Conservation (phyloP, 2,797 vertebrate species). For the Rousettus madagascariensis region DNA sequence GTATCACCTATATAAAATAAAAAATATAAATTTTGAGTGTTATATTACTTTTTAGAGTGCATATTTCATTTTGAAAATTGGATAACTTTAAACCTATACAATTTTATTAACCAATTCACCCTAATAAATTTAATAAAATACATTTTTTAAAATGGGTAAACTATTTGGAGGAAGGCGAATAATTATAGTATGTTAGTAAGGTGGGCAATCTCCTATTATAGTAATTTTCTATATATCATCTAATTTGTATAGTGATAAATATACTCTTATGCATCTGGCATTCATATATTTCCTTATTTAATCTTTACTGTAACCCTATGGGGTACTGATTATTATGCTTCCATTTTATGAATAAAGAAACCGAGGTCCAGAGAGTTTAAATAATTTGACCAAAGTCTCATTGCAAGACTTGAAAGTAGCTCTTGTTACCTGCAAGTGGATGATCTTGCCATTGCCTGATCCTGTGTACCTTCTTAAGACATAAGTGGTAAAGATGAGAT, state of each 20-base stretch:
- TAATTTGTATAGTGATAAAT: background rate
- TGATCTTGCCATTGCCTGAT: background rate
- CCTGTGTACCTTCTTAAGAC: background rate
- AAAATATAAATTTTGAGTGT: background rate
- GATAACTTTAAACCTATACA: background rate
- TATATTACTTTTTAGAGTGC: background rate
- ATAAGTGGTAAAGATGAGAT: background rate
- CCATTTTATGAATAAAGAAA: background rate
- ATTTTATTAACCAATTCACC: too few species aligned
- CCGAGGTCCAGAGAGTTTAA: background rate
- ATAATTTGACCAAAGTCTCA: background rate
- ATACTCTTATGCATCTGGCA: background rate
- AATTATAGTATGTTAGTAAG: background rate
- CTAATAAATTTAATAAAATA: too few species aligned
- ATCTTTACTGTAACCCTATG: background rate
- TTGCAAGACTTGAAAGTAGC: background rate
- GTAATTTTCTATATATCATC: background rate
- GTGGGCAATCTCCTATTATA: background rate
- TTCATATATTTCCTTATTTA: background rate
- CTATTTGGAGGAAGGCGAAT: background rate
- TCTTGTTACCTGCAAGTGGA: background rate
- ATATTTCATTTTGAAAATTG: conserved; percentile 17
- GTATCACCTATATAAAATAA: background rate
- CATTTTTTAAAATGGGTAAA: background rate
- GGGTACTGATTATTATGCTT: background rate